Evolutionary conservation across 1,140 invertebrate species (phyloP), one percentile per base, ranked within the genome.

Genomic region (Adelges cooleyi): DNA sequence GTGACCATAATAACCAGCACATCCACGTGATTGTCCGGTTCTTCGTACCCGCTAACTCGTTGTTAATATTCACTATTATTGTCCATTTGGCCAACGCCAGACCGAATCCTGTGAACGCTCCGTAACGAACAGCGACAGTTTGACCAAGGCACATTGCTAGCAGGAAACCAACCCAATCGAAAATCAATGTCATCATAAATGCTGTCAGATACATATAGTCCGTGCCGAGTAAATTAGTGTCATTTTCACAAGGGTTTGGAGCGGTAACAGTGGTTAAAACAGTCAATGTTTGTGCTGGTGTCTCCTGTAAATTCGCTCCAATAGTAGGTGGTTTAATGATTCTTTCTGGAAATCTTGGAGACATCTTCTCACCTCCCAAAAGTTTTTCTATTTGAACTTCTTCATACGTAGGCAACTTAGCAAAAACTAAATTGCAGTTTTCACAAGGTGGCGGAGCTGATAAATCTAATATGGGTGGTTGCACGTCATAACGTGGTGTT

Each of bases 151-250:
- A 95, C 81, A 93, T 88, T 62, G 92, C 77, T 70, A 93, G 78
- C 56, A 95, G 77, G 73, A 95, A 93, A 51, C 92, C 92, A 73
- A 95, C 89, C 92, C 92, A 95, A 76, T 95, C 95, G 77, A 95
- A 95, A 25, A 92, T 78, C 74, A 92, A 91, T 68, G 88, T 85
- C 73, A 90, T 86, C 73, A 90, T 82, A 76, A 92, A 92, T 29
- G 88, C 87, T 65, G 86, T 87, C 68, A 89, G 83, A 74, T 92
- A 92, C 83, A 90, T 89, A 68, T 90, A 85, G 75, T 92, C 89
- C 38, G 88, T 92, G 46, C 89, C 89, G 11, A 92, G 81, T 59
- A 89, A 36, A 38, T 51, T 59, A 44, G 52, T 56, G 18, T 68
- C 53, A 18, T 49, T 36, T 44, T 68, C 67, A 44, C 49, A 51